Base-by-base conservation (phyloP, 2,113 vertebrate species). In the Haemorhous mexicanus region DNA sequence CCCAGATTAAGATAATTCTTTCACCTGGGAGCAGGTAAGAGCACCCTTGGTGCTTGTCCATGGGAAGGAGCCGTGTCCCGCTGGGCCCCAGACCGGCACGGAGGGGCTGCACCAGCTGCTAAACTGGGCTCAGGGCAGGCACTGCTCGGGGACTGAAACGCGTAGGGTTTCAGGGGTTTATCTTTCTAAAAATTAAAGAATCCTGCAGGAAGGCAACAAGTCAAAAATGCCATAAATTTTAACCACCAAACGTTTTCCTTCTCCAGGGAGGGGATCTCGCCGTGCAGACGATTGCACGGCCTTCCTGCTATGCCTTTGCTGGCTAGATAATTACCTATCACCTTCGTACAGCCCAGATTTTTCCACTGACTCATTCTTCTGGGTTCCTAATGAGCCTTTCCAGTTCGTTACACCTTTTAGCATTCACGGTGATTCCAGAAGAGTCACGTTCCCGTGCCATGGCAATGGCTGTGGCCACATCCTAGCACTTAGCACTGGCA, bases 351-450 rank as follows among this genome's bases (percentile, higher is more conserved):
- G 59, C 64, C 33, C 79, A 86, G 63, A 67, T 67, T 84, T 69
- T 93, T 70, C 52, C 83, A 74, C 37, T 93, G 95, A 86, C 86
- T 95, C 85, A 70, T 74, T 70, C 35, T 75, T 55, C 61, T 80
- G 76, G 32, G 72, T 24, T 77, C 37, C 70, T 76, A 76, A 44
- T 56, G 50, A 87, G 67, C 68, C 53, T 37, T 84, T 94, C 55
- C 83, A 81, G 55, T 47, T 92, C 74, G 55, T 83, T 59, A 77
- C 79, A 86, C 95, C 68, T 90, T 86, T 46, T 93, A 43, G 77
- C 86, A n/a, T 41, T 49, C 30, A 32, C 16, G 1, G 1, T 10
- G 61, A 56, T 55, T 78, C 87, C 69, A 35, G 52, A 68, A 49
- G 2, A 59, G 75, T 66, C 79, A 46, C 14, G 11, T 88, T 88